Evolutionary conservation across 2,888 invertebrate species (phyloP).

Genomic region (Loripinus fragilis): DNA sequence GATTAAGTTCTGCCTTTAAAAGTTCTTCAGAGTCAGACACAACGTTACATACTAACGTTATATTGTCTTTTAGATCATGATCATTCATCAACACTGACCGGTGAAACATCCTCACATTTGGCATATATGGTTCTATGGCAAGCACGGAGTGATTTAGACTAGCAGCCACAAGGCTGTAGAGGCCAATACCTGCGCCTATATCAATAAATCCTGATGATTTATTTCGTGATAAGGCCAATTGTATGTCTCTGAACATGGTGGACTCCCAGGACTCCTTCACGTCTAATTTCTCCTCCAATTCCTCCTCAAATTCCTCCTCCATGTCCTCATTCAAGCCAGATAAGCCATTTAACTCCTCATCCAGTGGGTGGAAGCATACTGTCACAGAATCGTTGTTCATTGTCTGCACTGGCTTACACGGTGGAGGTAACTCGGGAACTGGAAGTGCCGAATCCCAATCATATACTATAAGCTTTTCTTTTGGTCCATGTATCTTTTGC

Average conservation of each 20-base stretch:
- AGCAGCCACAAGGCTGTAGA: constrained; percentile 52
- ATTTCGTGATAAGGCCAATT: constrained; percentile 27
- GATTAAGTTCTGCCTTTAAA: neutral
- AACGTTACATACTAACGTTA: constrained; percentile 48
- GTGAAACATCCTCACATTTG: constrained; percentile 44
- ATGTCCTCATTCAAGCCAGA: too few species aligned
- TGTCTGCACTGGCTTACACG: constrained; percentile 25
- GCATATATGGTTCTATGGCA: constrained; percentile 53
- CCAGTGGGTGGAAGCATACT: constrained; percentile 38
- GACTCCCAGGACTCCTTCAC: constrained; percentile 29
- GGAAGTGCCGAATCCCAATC: neutral
- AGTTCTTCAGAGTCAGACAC: constrained; percentile 46
- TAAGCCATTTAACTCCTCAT: constrained; percentile 34
- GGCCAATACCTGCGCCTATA: constrained; percentile 55
- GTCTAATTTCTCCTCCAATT: too few species aligned
- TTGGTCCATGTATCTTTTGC: neutral
- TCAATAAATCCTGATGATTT: constrained; percentile 43
- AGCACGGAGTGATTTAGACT: constrained; percentile 41
- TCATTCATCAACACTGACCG: constrained; percentile 46
- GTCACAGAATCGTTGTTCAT: constrained; percentile 12
- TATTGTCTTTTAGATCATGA: constrained; percentile 31
- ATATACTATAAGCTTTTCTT: neutral
- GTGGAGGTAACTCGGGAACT: neutral
- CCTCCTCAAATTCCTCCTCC: too few species aligned
- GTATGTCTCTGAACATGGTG: constrained; percentile 32